Evolutionary conservation across 2,888 invertebrate species (phyloP).

Genomic region (Drosophila eohydei): DNA sequence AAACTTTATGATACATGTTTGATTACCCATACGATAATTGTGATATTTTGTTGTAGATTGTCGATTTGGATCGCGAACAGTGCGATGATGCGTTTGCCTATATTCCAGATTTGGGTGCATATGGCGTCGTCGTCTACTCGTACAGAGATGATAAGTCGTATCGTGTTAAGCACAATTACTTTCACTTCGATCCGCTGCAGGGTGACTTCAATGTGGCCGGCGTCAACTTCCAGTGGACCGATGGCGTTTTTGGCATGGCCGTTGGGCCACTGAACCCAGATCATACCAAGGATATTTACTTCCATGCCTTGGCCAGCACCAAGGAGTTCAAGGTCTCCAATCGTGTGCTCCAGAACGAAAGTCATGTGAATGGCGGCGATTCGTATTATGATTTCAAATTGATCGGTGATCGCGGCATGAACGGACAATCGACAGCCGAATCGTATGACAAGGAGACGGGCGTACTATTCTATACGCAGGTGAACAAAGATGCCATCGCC

Average conservation of each 20-base stretch:
- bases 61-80: slow-evolving; percentile 89
- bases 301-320: slow-evolving; percentile 92
- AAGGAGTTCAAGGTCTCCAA: slow-evolving; percentile 93
- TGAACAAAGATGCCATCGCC: slow-evolving; percentile 90
- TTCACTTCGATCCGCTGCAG: slow-evolving; percentile 92
- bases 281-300: slow-evolving; percentile 89
- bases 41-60: slow-evolving; percentile 85
- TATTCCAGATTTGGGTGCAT: slow-evolving; percentile 91
- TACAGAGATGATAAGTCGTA: slow-evolving; percentile 90
- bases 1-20: background rate
- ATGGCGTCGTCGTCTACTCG: slow-evolving; percentile 92
- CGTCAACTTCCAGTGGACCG: slow-evolving; percentile 94
- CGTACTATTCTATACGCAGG: slow-evolving; percentile 91
- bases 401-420: slow-evolving; percentile 89
- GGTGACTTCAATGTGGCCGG: slow-evolving; percentile 92
- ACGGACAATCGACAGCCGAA: slow-evolving; percentile 91
- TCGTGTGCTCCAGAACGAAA: slow-evolving; percentile 90
- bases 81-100: slow-evolving; percentile 92
- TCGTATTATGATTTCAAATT: slow-evolving; percentile 90
- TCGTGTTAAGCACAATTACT: slow-evolving; percentile 92
- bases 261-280: slow-evolving; percentile 87
- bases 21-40: background rate
- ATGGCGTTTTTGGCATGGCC: slow-evolving; percentile 92
- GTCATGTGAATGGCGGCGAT: slow-evolving; percentile 88
- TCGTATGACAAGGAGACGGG: slow-evolving; percentile 89